A percentile compares a stretch with the other conserved stretches of the same genome.
Evolutionary conservation across 1,140 invertebrate genomes (phyloP).

Genomic region (Episyrphus balteatus): DNA sequence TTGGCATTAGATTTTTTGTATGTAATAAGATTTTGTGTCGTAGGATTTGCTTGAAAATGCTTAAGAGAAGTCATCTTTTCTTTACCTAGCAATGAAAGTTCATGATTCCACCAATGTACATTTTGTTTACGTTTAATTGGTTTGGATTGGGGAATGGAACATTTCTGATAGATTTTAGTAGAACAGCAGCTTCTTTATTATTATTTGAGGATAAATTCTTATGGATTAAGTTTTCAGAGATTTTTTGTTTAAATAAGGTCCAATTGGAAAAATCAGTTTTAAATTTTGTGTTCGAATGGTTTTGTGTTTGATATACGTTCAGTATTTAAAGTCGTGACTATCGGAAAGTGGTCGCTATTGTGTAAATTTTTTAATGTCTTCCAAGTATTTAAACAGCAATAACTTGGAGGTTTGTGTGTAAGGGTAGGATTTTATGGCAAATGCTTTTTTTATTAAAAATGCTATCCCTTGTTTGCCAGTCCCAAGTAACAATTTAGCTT

Average conservation of each 20-base stretch:
- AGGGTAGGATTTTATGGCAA: constrained; percentile 2
- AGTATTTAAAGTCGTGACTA: constrained; percentile 6
- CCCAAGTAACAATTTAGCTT: too few relatives aligned
- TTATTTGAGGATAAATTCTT: neutral
- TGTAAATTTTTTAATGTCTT: constrained; percentile 7
- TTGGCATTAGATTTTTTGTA: too few relatives aligned
- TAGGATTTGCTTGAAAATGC: too few relatives aligned
- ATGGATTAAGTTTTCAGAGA: neutral
- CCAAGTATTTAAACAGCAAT: too few relatives aligned
- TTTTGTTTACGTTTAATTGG: too few relatives aligned
- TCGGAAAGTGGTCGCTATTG: constrained; percentile 9
- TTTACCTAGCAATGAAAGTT: too few relatives aligned
- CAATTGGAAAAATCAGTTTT: constrained; percentile 2
- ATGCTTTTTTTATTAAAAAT: constrained; percentile 8
- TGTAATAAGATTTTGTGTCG: too few relatives aligned
- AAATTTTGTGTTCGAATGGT: neutral
- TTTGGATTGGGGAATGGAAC: neutral
- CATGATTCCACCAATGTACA: too few relatives aligned
- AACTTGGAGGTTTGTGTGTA: constrained; percentile 5
- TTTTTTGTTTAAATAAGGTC: neutral
- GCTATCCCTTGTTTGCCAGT: constrained; percentile 4
- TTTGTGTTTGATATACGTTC: neutral
- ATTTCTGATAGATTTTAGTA: neutral
- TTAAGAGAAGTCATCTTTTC: too few relatives aligned
- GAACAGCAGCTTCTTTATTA: constrained; percentile 2